Conservation (phyloP, 1,140 invertebrate species). For the Megathymus violae region DNA sequence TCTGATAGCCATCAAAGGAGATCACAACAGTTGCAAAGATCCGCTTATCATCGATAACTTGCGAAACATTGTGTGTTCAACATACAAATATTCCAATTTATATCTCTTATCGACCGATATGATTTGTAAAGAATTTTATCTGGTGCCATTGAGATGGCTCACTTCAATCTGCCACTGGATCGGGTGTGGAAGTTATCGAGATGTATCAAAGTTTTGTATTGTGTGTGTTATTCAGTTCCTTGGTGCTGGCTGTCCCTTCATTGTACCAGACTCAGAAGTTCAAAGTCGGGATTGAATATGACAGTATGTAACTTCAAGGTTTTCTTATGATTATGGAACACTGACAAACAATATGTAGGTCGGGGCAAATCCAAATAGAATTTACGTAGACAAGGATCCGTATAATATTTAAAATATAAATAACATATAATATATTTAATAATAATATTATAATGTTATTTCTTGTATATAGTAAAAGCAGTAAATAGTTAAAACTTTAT, state of each 20-base stretch:
- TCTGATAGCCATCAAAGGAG: neutral
- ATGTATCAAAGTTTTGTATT: conserved; percentile 29
- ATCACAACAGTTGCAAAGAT: conserved; percentile 18
- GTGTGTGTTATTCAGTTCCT: conserved; percentile 38
- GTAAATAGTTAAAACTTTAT: too few relatives aligned
- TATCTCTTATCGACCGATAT: conserved; percentile 13
- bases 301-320: conserved; percentile 56
- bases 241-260: conserved; percentile 43
- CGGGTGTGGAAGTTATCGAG: neutral
- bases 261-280: conserved; percentile 56
- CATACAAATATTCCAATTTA: conserved; percentile 2
- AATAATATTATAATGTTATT: too few relatives aligned
- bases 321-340: too few relatives aligned
- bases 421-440: too few relatives aligned
- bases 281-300: conserved; percentile 74
- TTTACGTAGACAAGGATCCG: too few relatives aligned
- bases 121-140: neutral
- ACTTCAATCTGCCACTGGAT: neutral
- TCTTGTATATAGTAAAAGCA: too few relatives aligned
- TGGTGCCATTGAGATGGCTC: neutral
- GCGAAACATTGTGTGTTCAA: conserved; percentile 8
- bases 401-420: too few relatives aligned
- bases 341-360: too few relatives aligned
- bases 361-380: too few relatives aligned
- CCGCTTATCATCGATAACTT: conserved; percentile 8